These are phyloP conservation scores for Lagocephalus sceleratus DNA, from an alignment of 2,797 vertebrate species.

Conservation along the genomic window DNA sequence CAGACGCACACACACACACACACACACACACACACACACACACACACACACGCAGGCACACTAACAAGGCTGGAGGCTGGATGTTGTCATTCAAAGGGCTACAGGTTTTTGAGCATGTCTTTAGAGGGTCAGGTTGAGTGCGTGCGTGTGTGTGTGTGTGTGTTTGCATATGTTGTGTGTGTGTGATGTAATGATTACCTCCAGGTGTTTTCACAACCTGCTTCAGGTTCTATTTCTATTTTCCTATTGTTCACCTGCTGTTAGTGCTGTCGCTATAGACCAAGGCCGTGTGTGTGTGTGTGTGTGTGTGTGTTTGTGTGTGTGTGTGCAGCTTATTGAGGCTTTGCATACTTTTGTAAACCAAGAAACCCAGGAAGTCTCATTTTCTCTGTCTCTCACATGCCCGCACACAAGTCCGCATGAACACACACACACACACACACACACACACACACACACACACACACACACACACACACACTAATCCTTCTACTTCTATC, in stretches of 20 bases:
- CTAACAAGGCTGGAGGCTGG: not conserved
- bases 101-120: slow-evolving; percentile 15
- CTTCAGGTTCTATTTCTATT: slow-evolving; percentile 54
- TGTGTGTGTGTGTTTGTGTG: slow-evolving; percentile 21
- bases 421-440: slow-evolving; percentile 7
- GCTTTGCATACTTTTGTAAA: slow-evolving; percentile 28
- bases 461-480: no score
- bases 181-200: slow-evolving; percentile 37
- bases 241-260: slow-evolving; percentile 67
- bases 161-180: not conserved
- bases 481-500: no score
- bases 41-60: slow-evolving; percentile 3
- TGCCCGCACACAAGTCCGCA: not conserved
- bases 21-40: slow-evolving; percentile 9
- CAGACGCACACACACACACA: slow-evolving; percentile 16
- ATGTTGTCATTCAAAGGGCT: slow-evolving; percentile 19
- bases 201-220: slow-evolving; percentile 65
- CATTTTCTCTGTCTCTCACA: no score
- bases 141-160: slow-evolving; percentile 26
- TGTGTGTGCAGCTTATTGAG: slow-evolving; percentile 32
- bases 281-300: slow-evolving; percentile 8
- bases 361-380: no score
- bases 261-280: slow-evolving; percentile 45
- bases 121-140: slow-evolving; percentile 8
- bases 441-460: not conserved